These are phyloP conservation scores for Gobionotothen gibberifrons DNA, from an alignment of 2,797 vertebrate species.

Conservation along the genomic window DNA sequence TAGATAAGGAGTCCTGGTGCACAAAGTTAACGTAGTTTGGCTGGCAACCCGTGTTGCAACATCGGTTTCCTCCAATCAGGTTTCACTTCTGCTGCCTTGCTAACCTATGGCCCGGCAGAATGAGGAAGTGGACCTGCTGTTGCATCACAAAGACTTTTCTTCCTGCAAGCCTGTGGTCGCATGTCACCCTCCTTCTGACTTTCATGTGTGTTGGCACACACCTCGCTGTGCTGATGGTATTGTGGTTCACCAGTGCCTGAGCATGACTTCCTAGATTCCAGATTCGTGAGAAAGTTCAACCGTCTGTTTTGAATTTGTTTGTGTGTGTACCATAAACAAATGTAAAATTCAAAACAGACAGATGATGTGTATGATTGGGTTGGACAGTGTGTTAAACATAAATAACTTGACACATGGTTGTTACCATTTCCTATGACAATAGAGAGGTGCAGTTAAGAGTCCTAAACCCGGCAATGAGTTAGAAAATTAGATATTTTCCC, in stretches of 20 bases:
- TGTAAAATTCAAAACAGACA: too few species aligned
- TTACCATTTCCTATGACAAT: neutral
- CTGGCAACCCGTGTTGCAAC: constrained; percentile 22
- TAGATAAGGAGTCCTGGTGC: neutral
- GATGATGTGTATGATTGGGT: neutral
- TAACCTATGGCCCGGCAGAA: constrained; percentile 37
- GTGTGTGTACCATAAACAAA: too few species aligned
- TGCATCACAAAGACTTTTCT: constrained; percentile 55
- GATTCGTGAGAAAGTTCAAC: neutral
- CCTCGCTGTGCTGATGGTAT: neutral
- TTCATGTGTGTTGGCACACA: constrained; percentile 53
- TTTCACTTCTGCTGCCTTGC: constrained; percentile 75
- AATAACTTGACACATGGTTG: neutral
- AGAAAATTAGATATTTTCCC: too few species aligned
- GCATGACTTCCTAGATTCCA: neutral
- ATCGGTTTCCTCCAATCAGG: constrained; percentile 68
- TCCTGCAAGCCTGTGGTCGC: constrained; percentile 32
- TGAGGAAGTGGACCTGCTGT: constrained; percentile 61
- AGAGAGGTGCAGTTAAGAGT: too few species aligned
- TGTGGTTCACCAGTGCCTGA: constrained; percentile 29
- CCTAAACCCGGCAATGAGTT: too few species aligned
- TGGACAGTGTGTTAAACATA: neutral
- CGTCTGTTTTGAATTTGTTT: neutral
- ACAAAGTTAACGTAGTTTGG: neutral
- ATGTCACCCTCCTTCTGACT: constrained; percentile 21